A percentile compares a stretch with the other conserved stretches of the same genome.
phyloP scores from a whole-genome alignment of 2,888 invertebrate species.

The Copidosoma aretas region DNA sequence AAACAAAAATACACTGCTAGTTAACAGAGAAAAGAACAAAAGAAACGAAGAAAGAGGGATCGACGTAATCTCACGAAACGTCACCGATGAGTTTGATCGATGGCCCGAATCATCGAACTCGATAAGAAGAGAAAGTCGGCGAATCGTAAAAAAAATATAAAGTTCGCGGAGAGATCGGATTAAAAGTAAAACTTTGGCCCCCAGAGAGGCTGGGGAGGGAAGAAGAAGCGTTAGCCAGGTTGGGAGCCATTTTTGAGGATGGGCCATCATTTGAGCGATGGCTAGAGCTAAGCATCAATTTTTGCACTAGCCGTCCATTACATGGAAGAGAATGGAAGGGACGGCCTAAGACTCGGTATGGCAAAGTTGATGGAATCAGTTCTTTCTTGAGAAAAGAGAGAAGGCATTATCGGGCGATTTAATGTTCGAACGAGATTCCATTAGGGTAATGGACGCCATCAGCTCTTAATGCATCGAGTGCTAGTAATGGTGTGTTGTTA shows the following conservation, averaged over 20 bases:
- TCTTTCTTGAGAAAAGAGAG: too few relatives aligned
- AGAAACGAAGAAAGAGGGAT: not conserved
- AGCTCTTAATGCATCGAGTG: too few relatives aligned
- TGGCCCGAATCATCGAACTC: not conserved
- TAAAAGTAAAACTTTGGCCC: not conserved
- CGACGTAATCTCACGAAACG: not conserved
- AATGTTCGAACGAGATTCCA: too few relatives aligned
- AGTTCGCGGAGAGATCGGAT: not conserved
- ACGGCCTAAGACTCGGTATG: too few relatives aligned
- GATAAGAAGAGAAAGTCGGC: not conserved
- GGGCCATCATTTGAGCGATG: constrained; percentile 3
- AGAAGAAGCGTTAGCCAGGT: not conserved
- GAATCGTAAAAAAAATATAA: not conserved
- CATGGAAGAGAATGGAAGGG: not conserved
- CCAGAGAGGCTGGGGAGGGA: not conserved
- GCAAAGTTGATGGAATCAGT: too few relatives aligned
- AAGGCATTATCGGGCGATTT: too few relatives aligned
- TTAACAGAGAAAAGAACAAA: not conserved
- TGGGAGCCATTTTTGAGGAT: not conserved
- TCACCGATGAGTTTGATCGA: not conserved
- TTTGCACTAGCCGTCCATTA: constrained; percentile 22
- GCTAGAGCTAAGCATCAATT: constrained; percentile 15
- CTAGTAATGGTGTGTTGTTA: too few relatives aligned
- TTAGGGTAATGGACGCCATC: too few relatives aligned
- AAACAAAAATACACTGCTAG: not conserved